Conservation (phyloP, 2,888 invertebrate species). For the Phyllotreta striolata region DNA sequence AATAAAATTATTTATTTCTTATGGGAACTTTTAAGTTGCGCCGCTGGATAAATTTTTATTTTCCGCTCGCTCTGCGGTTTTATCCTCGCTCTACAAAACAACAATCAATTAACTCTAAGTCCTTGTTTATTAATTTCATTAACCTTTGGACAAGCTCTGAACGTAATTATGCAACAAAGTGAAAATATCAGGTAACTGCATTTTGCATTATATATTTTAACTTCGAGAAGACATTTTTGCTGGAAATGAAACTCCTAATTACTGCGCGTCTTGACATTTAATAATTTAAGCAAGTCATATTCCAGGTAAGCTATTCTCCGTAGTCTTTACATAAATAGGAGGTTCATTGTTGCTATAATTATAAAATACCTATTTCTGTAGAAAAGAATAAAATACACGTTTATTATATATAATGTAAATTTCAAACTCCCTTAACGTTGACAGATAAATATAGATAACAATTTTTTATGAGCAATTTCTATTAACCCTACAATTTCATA, state of each 20-base stretch:
- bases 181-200: slow-evolving; percentile 33
- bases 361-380: neutral
- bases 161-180: slow-evolving; percentile 31
- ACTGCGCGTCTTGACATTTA: slow-evolving; percentile 23
- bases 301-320: no score
- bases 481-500: slow-evolving; percentile 16
- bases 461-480: slow-evolving; percentile 10
- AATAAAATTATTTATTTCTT: neutral
- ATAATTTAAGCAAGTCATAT: slow-evolving; percentile 8
- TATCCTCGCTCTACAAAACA: slow-evolving; percentile 18
- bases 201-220: slow-evolving; percentile 29
- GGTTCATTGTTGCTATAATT: slow-evolving; percentile 6
- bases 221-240: slow-evolving; percentile 24
- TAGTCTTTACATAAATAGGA: no score
- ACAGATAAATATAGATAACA: slow-evolving; percentile 5
- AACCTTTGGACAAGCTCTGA: slow-evolving; percentile 30
- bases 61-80: slow-evolving; percentile 20
- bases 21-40: neutral
- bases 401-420: no score
- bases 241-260: slow-evolving; percentile 18
- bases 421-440: neutral
- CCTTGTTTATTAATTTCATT: slow-evolving; percentile 31
- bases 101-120: slow-evolving; percentile 21
- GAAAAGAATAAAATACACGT: no score
- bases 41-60: slow-evolving; percentile 21